Conservation (phyloP, 92 coral and sea anemone species). For the Parazoanthus darwini region DNA sequence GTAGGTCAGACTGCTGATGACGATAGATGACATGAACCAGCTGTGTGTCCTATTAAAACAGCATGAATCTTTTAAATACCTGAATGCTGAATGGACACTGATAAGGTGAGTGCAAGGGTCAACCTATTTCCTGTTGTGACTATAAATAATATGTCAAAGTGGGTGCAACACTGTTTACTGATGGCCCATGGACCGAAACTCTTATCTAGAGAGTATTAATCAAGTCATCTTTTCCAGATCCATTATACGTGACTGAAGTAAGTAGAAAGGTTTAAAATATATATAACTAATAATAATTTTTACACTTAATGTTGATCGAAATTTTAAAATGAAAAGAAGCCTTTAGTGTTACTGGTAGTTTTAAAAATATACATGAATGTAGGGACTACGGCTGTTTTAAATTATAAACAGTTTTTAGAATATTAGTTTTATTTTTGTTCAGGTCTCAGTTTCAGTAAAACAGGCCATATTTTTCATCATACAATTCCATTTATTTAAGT, state of each 20-base stretch:
- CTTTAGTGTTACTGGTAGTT: not conserved
- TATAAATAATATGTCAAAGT: not conserved
- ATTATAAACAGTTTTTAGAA: too few species aligned
- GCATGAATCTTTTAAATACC: not conserved
- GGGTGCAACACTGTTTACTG: not conserved
- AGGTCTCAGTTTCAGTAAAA: not conserved
- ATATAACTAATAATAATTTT: too few species aligned
- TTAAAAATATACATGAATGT: too few species aligned
- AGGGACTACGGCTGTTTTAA: too few species aligned
- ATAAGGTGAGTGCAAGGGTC: constrained; percentile 12
- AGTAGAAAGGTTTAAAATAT: not conserved
- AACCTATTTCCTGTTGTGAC: not conserved
- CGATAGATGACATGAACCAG: constrained; percentile 4
- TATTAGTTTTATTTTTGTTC: not conserved
- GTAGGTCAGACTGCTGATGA: not conserved
- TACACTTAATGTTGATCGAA: not conserved
- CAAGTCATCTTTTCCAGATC: not conserved
- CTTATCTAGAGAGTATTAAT: not conserved
- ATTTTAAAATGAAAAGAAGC: not conserved
- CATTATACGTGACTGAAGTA: not conserved
- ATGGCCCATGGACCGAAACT: too few species aligned
- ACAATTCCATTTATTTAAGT: too few species aligned
- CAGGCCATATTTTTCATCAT: not conserved
- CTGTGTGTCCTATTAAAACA: not conserved
- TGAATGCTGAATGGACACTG: not conserved